phyloP scores from a whole-genome alignment of 1,140 invertebrate species.

The Drosophila tani region DNA sequence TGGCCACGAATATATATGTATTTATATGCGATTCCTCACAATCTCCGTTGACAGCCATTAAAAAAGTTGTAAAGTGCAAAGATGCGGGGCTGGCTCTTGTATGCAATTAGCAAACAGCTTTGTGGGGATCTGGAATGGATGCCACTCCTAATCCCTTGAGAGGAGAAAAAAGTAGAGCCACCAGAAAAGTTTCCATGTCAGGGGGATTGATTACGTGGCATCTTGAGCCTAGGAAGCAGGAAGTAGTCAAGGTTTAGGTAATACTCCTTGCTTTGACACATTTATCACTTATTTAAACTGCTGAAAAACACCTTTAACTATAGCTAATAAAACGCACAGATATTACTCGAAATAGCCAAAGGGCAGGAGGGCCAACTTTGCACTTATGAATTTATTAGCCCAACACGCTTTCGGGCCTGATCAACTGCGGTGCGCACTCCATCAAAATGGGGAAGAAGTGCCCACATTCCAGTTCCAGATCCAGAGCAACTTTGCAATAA shows the following conservation, averaged over 20 bases:
- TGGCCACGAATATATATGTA: background rate
- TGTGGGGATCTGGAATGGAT: background rate
- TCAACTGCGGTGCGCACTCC: background rate
- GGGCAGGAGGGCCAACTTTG: background rate
- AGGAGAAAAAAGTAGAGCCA: background rate
- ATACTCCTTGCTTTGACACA: background rate
- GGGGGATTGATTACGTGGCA: conserved; percentile 6
- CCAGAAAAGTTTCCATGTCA: background rate
- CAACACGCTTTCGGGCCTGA: background rate
- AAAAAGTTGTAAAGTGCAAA: conserved; percentile 36
- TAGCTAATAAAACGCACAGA: background rate
- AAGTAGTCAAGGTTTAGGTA: background rate
- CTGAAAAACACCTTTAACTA: background rate
- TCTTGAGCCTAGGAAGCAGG: background rate
- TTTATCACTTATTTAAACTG: background rate
- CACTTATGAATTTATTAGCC: conserved; percentile 18
- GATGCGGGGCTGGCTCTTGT: conserved; percentile 1
- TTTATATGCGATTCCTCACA: background rate
- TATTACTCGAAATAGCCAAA: background rate
- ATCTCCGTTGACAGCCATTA: conserved; percentile 31
- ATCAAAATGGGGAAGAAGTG: background rate
- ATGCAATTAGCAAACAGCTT: conserved; percentile 37
- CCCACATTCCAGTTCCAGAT: background rate
- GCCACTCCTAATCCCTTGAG: background rate
- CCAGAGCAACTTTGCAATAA: conserved; percentile 46